Evolutionary conservation across 1,140 invertebrate genomes (phyloP).

Genomic region (Dinoponera quadriceps): DNA sequence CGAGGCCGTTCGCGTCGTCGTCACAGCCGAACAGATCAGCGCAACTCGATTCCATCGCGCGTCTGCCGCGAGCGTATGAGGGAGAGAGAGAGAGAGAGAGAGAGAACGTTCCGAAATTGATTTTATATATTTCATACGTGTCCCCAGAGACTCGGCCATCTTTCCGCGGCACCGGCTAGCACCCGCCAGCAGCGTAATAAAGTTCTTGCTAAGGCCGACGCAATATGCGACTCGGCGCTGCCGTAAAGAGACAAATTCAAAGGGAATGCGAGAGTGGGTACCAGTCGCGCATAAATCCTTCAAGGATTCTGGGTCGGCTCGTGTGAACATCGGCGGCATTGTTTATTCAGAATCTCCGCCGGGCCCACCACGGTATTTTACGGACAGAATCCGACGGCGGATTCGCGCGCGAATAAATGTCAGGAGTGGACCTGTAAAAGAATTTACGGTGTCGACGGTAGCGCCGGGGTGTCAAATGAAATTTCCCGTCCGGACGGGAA

Average conservation of each 20-base stretch:
- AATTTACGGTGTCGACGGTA: neutral
- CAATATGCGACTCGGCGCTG: slow-evolving; percentile 45
- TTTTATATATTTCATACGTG: slow-evolving; percentile 62
- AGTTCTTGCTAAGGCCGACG: slow-evolving; percentile 37
- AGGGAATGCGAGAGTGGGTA: slow-evolving; percentile 78
- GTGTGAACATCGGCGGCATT: slow-evolving; percentile 71
- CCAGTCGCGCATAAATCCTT: slow-evolving; percentile 77
- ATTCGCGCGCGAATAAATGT: slow-evolving; percentile 42
- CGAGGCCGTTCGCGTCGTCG: slow-evolving; percentile 7
- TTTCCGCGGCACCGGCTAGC: slow-evolving; percentile 46
- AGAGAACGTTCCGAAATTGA: neutral
- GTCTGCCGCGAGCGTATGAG: neutral
- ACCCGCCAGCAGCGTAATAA: slow-evolving; percentile 52
- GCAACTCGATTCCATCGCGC: slow-evolving; percentile 28
- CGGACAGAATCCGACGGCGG: slow-evolving; percentile 25
- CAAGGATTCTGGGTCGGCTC: slow-evolving; percentile 70
- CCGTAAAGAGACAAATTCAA: slow-evolving; percentile 82
- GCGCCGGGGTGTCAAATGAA: neutral
- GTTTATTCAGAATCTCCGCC: slow-evolving; percentile 76
- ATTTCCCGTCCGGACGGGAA: neutral
- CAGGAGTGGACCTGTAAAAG: slow-evolving; percentile 6
- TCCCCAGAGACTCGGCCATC: slow-evolving; percentile 20
- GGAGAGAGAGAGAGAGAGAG: no score
- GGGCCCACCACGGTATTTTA: slow-evolving; percentile 7
- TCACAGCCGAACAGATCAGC: slow-evolving; percentile 23